These are phyloP conservation scores for Ptychodera flava DNA, from an alignment of 35 echinoderm and acorn worm species.

Conservation along the genomic window DNA sequence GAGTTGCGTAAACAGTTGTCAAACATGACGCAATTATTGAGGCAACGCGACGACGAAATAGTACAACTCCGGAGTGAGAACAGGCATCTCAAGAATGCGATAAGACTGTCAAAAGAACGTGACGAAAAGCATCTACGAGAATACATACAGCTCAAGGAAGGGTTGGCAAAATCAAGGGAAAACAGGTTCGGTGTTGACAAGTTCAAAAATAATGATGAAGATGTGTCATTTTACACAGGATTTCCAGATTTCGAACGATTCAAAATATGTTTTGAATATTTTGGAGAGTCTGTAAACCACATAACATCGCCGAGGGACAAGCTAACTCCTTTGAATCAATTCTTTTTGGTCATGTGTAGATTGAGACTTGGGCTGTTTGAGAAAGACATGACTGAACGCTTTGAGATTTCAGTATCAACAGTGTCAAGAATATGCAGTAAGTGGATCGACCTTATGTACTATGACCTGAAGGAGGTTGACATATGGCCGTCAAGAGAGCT, in stretches of 20 bases:
- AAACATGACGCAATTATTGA: neutral
- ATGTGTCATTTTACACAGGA: neutral
- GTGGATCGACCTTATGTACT: conserved; percentile 7
- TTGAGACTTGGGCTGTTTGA: neutral
- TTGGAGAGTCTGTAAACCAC: neutral
- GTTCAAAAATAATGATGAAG: neutral
- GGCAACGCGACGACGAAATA: too few relatives aligned
- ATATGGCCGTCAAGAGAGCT: conserved; percentile 15
- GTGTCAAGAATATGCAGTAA: neutral
- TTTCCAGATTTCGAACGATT: neutral
- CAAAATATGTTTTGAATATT: neutral
- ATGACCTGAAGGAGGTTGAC: too few relatives aligned
- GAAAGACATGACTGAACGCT: too few relatives aligned
- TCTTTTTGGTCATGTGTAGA: neutral
- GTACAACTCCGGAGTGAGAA: neutral
- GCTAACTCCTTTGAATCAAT: neutral
- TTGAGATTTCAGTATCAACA: too few relatives aligned
- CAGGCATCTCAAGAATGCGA: neutral
- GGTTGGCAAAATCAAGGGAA: neutral
- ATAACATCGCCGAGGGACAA: neutral
- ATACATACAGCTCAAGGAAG: neutral
- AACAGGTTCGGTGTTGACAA: neutral
- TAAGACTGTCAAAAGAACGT: neutral
- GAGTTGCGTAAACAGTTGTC: neutral
- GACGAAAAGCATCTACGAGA: neutral